Percentiles rank a stretch among this genome's conserved stretches.
Evolutionary conservation across 2,113 vertebrate genomes (phyloP).

Genomic region (Apeltes quadracus): DNA sequence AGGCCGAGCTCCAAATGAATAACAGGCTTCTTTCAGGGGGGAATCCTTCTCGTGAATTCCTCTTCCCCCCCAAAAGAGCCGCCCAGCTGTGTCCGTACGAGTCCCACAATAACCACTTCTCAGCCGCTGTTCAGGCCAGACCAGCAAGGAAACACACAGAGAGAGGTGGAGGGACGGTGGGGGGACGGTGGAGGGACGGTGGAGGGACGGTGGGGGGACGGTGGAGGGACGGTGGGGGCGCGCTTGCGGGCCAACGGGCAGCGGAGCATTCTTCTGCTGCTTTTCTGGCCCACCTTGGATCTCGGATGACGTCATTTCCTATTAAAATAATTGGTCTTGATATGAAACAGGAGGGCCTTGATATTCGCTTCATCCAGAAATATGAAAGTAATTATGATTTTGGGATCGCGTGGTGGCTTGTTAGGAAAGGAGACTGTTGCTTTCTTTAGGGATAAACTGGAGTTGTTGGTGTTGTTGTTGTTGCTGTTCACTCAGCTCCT

Average conservation of each 20-base stretch:
- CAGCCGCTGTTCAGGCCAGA: constrained; percentile 42
- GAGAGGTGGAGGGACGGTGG: not conserved
- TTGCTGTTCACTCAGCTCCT: constrained; percentile 43
- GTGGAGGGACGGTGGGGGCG: too few species aligned
- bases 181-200: not conserved
- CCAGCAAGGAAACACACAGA: constrained; percentile 42
- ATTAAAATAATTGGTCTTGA: constrained; percentile 59
- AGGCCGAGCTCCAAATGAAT: constrained; percentile 82
- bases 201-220: not conserved
- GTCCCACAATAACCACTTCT: constrained; percentile 81
- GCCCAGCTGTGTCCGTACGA: constrained; percentile 73
- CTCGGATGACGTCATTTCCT: constrained; percentile 52
- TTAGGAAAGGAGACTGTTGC: constrained; percentile 39
- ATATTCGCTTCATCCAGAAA: constrained; percentile 45
- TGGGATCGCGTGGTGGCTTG: constrained; percentile 22
- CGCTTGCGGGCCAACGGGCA: constrained; percentile 34
- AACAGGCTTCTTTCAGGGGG: constrained; percentile 79
- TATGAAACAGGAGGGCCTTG: constrained; percentile 44
- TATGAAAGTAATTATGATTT: constrained; percentile 68
- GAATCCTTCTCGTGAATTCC: too few species aligned
- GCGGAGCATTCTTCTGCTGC: constrained; percentile 15
- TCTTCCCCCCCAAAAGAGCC: constrained; percentile 54
- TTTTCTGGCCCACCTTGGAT: constrained; percentile 47
- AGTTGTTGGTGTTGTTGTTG: constrained; percentile 22
- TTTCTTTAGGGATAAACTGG: constrained; percentile 32